phyloP scores from a whole-genome alignment of 2,113 vertebrate genomes.

The Mus musculus region DNA sequence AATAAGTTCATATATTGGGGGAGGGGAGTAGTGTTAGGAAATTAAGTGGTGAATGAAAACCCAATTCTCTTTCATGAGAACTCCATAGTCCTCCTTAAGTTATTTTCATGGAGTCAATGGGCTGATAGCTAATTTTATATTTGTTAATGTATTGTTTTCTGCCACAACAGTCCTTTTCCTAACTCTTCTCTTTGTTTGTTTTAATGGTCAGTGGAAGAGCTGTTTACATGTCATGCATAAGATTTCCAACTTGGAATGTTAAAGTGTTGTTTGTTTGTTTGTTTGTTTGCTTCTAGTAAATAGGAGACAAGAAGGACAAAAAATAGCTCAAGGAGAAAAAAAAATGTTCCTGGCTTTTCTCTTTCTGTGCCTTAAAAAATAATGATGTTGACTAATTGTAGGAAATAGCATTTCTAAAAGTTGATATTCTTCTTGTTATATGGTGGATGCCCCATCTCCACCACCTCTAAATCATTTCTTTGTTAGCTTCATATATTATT shows the following conservation, averaged over 20 bases:
- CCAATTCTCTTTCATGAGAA: background rate
- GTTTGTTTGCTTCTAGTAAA: constrained; percentile 26
- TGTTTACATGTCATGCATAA: background rate
- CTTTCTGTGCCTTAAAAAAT: constrained; percentile 43
- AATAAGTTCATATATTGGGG: background rate
- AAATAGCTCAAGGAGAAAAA: constrained; percentile 3
- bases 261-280: background rate
- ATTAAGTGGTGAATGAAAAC: background rate
- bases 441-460: background rate
- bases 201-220: constrained; percentile 14
- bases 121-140: background rate
- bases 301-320: constrained; percentile 46
- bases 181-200: background rate
- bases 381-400: constrained; percentile 26
- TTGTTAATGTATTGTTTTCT: constrained; percentile 51
- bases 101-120: background rate
- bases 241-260: constrained; percentile 41
- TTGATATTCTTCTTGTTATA: constrained; percentile 44
- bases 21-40: background rate
- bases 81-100: background rate
- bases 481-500: background rate
- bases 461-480: background rate
- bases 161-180: background rate
- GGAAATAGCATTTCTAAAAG: background rate
- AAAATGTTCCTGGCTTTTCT: background rate